Evolutionary conservation across 2,888 invertebrate genomes (phyloP).

Genomic region (Ophion slaviceki): DNA sequence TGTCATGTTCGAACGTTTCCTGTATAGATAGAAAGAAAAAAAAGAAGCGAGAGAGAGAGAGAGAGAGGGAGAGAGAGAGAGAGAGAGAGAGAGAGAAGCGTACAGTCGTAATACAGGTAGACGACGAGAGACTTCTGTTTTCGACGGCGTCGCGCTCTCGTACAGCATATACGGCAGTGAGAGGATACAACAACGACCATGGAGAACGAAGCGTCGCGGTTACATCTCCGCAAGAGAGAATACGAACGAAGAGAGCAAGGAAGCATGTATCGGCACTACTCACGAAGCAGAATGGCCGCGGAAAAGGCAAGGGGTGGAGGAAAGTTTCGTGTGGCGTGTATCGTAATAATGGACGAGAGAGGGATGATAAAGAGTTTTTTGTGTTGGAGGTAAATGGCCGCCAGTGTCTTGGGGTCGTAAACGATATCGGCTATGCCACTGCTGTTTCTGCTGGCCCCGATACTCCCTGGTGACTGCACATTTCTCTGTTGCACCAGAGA

Average conservation of each 20-base stretch:
- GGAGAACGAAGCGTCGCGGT: slow-evolving; percentile 46
- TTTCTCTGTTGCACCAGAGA: slow-evolving; percentile 19
- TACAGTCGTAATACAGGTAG: slow-evolving; percentile 37
- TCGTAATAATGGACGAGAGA: slow-evolving; percentile 54
- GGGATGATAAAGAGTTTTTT: slow-evolving; percentile 64
- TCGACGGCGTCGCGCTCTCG: slow-evolving; percentile 53
- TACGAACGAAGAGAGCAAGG: slow-evolving; percentile 44
- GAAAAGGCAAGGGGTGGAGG: not conserved
- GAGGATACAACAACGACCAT: slow-evolving; percentile 50
- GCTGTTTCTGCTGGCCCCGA: slow-evolving; percentile 43
- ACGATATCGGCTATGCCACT: slow-evolving; percentile 57
- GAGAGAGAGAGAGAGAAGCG: not conserved
- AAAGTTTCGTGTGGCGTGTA: slow-evolving; percentile 30
- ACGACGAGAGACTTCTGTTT: slow-evolving; percentile 57
- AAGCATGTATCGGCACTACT: slow-evolving; percentile 23
- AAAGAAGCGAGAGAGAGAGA: not conserved
- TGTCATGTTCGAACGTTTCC: slow-evolving; percentile 33
- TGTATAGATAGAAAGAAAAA: slow-evolving; percentile 12
- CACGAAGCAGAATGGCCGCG: slow-evolving; percentile 4
- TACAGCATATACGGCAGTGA: slow-evolving; percentile 14
- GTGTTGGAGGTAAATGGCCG: slow-evolving; percentile 63
- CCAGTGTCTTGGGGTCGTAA: slow-evolving; percentile 58
- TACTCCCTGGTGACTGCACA: slow-evolving; percentile 42
- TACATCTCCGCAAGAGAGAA: slow-evolving; percentile 47
- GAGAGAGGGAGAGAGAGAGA: not conserved